These are phyloP conservation scores for Allochrocebus solatus DNA, from an alignment of 2,797 vertebrate species.

Conservation along the genomic window DNA sequence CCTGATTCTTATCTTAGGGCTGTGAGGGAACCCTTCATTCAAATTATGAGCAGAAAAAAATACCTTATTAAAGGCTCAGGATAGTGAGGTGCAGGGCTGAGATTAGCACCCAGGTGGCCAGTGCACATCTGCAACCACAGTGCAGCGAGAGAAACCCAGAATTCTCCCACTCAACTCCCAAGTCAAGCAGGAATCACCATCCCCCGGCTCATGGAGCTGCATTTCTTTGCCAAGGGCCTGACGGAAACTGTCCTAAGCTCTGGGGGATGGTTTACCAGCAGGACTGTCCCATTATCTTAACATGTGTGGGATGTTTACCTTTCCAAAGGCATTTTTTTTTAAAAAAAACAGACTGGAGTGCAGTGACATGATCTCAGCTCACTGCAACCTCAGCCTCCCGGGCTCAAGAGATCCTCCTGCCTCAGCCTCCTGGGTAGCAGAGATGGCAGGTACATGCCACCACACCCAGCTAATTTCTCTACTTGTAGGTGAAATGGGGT, in stretches of 20 bases:
- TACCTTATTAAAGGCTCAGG: not conserved
- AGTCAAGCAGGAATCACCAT: not conserved
- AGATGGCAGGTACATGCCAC: not conserved
- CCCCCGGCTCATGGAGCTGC: not conserved
- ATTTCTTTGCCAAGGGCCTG: not conserved
- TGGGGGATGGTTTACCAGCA: not conserved
- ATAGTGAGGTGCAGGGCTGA: not conserved
- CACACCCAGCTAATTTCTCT: not conserved
- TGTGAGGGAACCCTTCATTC: not conserved
- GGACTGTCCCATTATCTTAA: not conserved
- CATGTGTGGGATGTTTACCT: not conserved
- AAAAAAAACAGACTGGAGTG: not conserved
- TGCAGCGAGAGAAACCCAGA: not conserved
- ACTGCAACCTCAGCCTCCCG: not conserved
- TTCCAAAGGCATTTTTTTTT: not conserved
- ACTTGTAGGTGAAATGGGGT: not conserved
- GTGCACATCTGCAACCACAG: rapidly evolving
- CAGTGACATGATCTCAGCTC: not conserved
- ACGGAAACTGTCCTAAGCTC: not conserved
- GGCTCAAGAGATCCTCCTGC: not conserved
- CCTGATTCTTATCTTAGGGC: not conserved
- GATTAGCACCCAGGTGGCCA: not conserved
- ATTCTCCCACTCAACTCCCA: not conserved
- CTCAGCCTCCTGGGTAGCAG: not conserved
- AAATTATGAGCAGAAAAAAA: not conserved